Base-by-base conservation (phyloP, 2,888 invertebrate genomes). In the Lamproptera curius region DNA sequence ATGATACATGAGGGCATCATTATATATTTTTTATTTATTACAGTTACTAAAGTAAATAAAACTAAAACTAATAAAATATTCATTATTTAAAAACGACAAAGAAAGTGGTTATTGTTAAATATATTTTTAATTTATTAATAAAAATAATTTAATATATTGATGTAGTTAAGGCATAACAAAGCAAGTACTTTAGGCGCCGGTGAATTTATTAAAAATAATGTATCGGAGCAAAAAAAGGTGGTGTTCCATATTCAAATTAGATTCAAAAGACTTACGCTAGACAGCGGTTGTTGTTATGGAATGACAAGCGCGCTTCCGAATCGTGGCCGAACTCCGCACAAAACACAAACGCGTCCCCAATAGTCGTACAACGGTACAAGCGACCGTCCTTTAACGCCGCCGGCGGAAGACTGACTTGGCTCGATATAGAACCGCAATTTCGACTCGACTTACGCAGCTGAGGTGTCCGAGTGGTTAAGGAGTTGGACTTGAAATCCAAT, bases 401-500 rank as follows among this genome's bases (percentile, higher is more conserved):
- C 34, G 23, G 33, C 28, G 1, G 15, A 14, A 16, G 33, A 38
- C 39, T 43, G 42, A 16, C 46, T 34, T 13, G 26, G 14, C 31
- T 31, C 16, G 23, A 33, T 42, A 37, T 8, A 15, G 13, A 33
- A 16, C 15, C 26, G 6, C 23, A 43, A 62, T 67, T 67, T 69
- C 59, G 46, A 2, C 15, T 1, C 1, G 0, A 0, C 2, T 1
- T 0, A 2, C 35, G 55, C 37, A 67, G 87, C 88, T 85, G 85
- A 85, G 86, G 86, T 87, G 85, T 87, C 86, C 86, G 87, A 86
- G 87, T 88, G 87, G 86, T 88, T 86, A 88, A 85, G 84, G 86
- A 87, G 87, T 86, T 87, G 83, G 86, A 88, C 87, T 88, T 86
- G 86, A 88, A 87, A 87, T 88, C 87, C 87, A 88, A 87, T 88